A percentile compares a stretch with the other conserved stretches of the same genome.
Conservation (phyloP, 1,140 invertebrate genomes). For the Zaprionus lachaisei region DNA sequence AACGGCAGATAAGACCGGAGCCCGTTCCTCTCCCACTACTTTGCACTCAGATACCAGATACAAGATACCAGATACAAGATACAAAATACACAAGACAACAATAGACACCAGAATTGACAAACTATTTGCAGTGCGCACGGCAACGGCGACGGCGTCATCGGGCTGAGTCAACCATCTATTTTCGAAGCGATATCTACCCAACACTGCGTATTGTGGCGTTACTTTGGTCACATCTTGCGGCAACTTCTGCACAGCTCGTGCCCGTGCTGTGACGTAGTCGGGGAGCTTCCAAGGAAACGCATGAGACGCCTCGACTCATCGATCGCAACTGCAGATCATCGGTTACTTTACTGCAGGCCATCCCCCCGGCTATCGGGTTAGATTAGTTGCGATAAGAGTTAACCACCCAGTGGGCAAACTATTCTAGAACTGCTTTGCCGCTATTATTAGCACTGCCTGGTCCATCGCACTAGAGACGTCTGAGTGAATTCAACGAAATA, state of each 20-base stretch:
- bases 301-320: slow-evolving; percentile 13
- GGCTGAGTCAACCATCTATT: slow-evolving; percentile 25
- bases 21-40: too few species aligned
- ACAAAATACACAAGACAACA: slow-evolving; percentile 20
- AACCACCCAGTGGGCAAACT: not conserved
- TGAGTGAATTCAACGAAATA: not conserved
- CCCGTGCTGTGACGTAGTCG: slow-evolving; percentile 22
- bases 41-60: slow-evolving; percentile 1
- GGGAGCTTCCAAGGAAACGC: slow-evolving; percentile 25
- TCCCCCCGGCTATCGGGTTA: not conserved
- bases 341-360: not conserved
- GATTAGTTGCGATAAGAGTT: not conserved
- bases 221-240: slow-evolving; percentile 27
- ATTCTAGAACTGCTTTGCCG: too few species aligned
- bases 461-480: not conserved
- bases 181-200: slow-evolving; percentile 12
- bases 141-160: not conserved
- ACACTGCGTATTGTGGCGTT: not conserved
- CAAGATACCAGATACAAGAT: slow-evolving; percentile 37
- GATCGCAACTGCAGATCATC: not conserved
- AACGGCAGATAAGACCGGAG: not conserved
- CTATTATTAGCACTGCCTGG: not conserved
- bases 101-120: not conserved
- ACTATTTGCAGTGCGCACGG: not conserved
- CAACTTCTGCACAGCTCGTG: not conserved